These are phyloP conservation scores for Seriola aureovittata DNA, from an alignment of 2,113 vertebrate species.

Conservation along the genomic window DNA sequence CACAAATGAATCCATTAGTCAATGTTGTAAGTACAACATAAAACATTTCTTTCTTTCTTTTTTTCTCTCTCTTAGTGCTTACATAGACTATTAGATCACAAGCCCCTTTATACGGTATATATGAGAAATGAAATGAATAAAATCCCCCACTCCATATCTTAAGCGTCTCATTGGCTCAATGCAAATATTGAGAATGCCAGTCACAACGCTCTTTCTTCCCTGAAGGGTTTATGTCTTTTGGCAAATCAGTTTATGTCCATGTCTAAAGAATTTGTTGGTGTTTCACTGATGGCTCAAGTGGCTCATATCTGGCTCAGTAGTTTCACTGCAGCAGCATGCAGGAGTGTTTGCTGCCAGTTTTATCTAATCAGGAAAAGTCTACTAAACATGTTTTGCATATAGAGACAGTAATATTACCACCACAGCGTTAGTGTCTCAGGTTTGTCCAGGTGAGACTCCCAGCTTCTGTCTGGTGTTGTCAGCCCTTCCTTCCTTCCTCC, in stretches of 20 bases:
- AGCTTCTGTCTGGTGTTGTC: conserved; percentile 7
- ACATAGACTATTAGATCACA: conserved; percentile 30
- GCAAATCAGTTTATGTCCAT: neutral
- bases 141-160: neutral
- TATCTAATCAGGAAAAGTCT: conserved; percentile 7
- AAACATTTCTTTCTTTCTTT: conserved; percentile 44
- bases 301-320: neutral
- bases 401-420: too few relatives aligned
- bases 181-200: conserved; percentile 16
- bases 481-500: conserved; percentile 53
- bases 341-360: conserved; percentile 3
- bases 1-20: conserved; percentile 64
- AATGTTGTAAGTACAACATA: conserved; percentile 34
- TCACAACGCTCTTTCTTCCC: conserved; percentile 12
- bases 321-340: neutral
- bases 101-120: neutral
- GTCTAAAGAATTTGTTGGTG: neutral
- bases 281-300: conserved; percentile 2
- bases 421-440: neutral
- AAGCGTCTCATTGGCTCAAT: neutral
- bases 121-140: neutral
- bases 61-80: conserved; percentile 5
- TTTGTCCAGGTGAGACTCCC: conserved; percentile 22
- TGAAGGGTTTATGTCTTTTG: conserved; percentile 4
- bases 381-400: too few relatives aligned